Base-by-base conservation (phyloP, 2,113 vertebrate species). In the Odocoileus hemionus region DNA sequence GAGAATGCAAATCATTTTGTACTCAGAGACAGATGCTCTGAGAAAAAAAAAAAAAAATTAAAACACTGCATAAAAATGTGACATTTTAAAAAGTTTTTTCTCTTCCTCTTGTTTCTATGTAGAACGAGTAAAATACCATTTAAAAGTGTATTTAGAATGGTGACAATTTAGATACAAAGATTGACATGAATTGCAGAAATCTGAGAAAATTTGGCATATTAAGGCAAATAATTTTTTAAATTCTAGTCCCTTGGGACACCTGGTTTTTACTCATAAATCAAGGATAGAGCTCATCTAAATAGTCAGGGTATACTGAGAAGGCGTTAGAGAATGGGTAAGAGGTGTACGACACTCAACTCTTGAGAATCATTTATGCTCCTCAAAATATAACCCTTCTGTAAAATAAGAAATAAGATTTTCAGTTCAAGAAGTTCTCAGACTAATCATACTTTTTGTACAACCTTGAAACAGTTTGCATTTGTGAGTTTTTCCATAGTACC, bases 1-100 rank as follows among this genome's bases (percentile, higher is more conserved):
- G 97, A 97, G 97, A 98, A 98, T 99, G 98, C 98, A 98, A 98
- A 98, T 99, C 80, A 98, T 98, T 98, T 97, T 76, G 97, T 98
- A 97, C 98, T 98, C 98, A 97, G 98, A 98, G 98, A 97, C 98
- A 98, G 98, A 98, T 98, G 98, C 47, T 76, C 98, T 98, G 98
- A 98, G 98, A 99, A 98, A 98, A 54, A 64, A 52, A 96, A 98
- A 98, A 36, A 94, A 98, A 94, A 98, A 98, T 97, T 97, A 97
- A 98, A 97, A 98, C 97, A 84, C 97, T 98, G 94, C 94, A 98
- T 98, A 98, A 96, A 97, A 90, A 97, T 96, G 95, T 98, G 97
- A 90, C 90, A 93, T 98, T 98, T 97, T 97, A 96, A 95, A 79
- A 86, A 91, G 97, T 84, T 64, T 23, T 97, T 98, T 95, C 89